Percentiles rank a stretch among this genome's conserved stretches.
These are phyloP conservation scores for Melanostigma gelatinosum DNA, from an alignment of 2,113 vertebrate species.

Conservation along the genomic window DNA sequence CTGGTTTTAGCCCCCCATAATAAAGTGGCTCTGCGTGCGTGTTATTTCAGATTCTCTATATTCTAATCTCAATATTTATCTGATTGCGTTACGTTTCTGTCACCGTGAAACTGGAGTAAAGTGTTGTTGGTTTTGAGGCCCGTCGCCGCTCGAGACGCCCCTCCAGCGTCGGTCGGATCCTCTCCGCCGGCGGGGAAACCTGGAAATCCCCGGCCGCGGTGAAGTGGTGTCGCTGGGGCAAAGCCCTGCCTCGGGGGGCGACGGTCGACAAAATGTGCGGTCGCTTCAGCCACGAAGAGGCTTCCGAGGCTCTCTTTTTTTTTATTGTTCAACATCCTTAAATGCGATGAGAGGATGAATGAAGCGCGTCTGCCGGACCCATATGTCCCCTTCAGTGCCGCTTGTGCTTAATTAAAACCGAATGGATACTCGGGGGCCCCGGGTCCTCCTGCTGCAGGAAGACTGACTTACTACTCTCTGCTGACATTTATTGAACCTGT, in stretches of 20 bases:
- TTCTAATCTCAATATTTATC: not conserved
- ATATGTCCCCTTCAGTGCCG: constrained; percentile 71
- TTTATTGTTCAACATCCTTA: constrained; percentile 70
- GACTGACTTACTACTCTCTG: constrained; percentile 42
- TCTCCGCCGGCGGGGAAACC: constrained; percentile 19
- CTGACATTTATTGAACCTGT: constrained; percentile 38
- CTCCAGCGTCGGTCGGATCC: constrained; percentile 1
- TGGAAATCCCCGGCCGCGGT: constrained; percentile 13
- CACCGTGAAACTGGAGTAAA: no score
- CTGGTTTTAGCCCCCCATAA: not conserved
- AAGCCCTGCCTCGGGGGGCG: constrained; percentile 51
- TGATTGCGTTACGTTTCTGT: not conserved
- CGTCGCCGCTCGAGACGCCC: not conserved
- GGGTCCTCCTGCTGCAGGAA: constrained; percentile 4
- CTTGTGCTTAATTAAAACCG: constrained; percentile 77
- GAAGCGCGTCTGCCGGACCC: constrained; percentile 70
- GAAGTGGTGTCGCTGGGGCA: constrained; percentile 23
- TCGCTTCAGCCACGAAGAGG: constrained; percentile 33
- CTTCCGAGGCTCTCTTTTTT: constrained; percentile 28
- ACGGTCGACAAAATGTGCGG: constrained; percentile 30
- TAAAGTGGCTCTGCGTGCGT: not conserved
- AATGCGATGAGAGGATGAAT: constrained; percentile 75
- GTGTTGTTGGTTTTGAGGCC: not conserved
- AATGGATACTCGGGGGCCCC: constrained; percentile 38
- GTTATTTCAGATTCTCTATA: not conserved